Conservation (phyloP, 1,140 invertebrate species). For the Calliopsis andreniformis region DNA sequence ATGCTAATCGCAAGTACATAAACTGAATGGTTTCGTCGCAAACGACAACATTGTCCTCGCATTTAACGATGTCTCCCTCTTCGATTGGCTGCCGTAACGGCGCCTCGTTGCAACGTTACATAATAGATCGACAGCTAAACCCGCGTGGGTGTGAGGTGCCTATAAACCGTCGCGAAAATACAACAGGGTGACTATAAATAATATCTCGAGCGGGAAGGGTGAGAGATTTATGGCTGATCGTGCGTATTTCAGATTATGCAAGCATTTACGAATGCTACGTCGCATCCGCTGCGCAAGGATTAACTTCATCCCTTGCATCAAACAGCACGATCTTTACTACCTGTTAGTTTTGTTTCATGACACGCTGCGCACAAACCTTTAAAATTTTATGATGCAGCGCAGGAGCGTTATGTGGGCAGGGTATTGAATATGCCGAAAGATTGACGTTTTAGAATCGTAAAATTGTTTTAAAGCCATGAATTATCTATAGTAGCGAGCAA, state of each 20-base stretch:
- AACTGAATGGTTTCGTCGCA: not conserved
- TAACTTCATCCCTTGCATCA: not conserved
- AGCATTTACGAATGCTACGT: slow-evolving; percentile 29
- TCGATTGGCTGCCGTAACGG: not conserved
- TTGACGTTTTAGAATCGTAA: too few relatives aligned
- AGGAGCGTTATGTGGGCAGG: too few relatives aligned
- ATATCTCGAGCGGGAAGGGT: slow-evolving; percentile 19
- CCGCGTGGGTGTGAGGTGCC: not conserved
- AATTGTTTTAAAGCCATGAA: too few relatives aligned
- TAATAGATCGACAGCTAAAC: slow-evolving; percentile 19
- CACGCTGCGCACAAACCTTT: too few relatives aligned
- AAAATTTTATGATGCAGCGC: too few relatives aligned
- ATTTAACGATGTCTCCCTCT: not conserved
- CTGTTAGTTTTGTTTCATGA: too few relatives aligned
- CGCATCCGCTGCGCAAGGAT: not conserved
- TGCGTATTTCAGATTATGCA: slow-evolving; percentile 27
- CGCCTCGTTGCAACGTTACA: slow-evolving; percentile 7
- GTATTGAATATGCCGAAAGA: too few relatives aligned
- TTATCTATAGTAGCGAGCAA: too few relatives aligned
- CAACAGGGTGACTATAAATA: slow-evolving; percentile 38
- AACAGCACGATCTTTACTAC: too few relatives aligned
- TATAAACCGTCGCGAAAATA: slow-evolving; percentile 22
- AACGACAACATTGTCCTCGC: not conserved
- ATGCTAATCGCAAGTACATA: not conserved
- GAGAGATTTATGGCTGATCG: slow-evolving; percentile 41